Evolutionary conservation across 2,113 vertebrate species (phyloP).

Genomic region (Microtus montanus): DNA sequence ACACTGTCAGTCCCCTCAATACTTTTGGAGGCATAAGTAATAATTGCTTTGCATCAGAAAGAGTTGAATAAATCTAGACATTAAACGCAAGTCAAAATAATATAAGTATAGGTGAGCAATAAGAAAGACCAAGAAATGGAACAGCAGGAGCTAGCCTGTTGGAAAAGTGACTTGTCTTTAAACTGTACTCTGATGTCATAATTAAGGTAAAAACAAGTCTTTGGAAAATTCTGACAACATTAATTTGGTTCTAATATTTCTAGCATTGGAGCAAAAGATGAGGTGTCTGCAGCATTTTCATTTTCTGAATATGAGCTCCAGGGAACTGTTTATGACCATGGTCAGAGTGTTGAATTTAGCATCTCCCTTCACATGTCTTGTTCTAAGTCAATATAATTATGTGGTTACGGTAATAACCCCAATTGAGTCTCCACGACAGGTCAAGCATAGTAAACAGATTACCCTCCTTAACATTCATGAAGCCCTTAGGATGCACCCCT

Average conservation of each 20-base stretch:
- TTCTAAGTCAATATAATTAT: neutral
- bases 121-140: neutral
- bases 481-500: neutral
- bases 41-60: neutral
- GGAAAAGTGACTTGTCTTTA: conserved; percentile 37
- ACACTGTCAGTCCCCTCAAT: neutral
- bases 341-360: neutral
- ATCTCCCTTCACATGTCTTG: neutral
- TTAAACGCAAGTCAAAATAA: neutral
- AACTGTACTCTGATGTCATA: neutral
- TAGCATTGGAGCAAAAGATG: neutral
- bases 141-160: neutral
- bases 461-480: conserved; percentile 48
- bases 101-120: conserved; percentile 2
- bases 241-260: conserved; percentile 34
- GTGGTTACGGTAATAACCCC: neutral
- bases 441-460: conserved; percentile 25
- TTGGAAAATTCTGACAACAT: conserved; percentile 42
- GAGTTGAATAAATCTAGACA: neutral
- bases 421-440: neutral
- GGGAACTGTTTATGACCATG: neutral
- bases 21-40: neutral
- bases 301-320: conserved; percentile 42
- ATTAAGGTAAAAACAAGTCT: conserved; percentile 29
- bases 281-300: conserved; percentile 26